phyloP scores from a whole-genome alignment of 2,113 vertebrate genomes.

The Ptilonorhynchus violaceus region DNA sequence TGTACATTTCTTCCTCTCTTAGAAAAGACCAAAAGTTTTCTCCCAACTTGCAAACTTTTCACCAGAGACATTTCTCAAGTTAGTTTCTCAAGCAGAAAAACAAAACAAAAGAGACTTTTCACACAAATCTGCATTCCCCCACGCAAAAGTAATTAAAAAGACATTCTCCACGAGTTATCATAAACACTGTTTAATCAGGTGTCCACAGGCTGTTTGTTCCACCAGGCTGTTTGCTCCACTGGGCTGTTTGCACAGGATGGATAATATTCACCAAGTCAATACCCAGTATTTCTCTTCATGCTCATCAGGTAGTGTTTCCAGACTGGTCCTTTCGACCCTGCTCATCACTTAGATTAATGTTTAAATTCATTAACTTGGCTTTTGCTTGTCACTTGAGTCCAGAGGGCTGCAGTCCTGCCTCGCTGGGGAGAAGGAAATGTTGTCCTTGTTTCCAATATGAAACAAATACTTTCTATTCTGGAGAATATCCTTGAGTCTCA shows the following conservation, averaged over 20 bases:
- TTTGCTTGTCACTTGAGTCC: background rate
- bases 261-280: background rate
- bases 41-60: background rate
- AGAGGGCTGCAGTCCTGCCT: background rate
- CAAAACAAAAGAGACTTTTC: background rate
- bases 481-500: fast-evolving
- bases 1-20: background rate
- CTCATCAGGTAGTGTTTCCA: background rate
- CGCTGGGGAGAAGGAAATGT: background rate
- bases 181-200: constrained; percentile 34
- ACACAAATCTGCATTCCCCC: background rate
- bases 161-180: background rate
- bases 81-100: background rate
- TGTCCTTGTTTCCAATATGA: background rate
- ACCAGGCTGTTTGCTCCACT: background rate
- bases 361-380: background rate
- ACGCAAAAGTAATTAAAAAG: constrained; percentile 7
- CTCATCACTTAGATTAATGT: background rate
- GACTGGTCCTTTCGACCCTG: background rate
- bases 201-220: constrained; percentile 9
- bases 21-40: background rate
- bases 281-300: background rate
- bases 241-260: background rate
- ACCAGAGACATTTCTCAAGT: background rate
- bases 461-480: background rate